phyloP scores from a whole-genome alignment of 1,140 invertebrate genomes.

The Octopus bimaculoides region DNA sequence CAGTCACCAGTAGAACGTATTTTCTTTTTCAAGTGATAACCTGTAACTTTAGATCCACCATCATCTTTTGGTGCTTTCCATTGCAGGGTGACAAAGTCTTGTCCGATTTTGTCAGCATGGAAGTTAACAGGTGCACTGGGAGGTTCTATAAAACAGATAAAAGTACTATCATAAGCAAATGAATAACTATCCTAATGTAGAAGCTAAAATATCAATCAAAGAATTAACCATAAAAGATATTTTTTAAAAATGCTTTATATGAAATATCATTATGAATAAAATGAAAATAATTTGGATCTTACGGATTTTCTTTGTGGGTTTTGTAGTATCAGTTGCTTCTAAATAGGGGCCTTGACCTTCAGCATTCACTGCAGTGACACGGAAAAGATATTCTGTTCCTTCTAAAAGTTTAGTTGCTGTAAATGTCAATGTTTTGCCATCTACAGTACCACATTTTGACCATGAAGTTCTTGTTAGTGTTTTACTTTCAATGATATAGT shows the following conservation, averaged over 20 bases:
- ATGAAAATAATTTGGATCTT: slow-evolving; percentile 50
- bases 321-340: slow-evolving; percentile 51
- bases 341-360: slow-evolving; percentile 92
- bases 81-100: slow-evolving; percentile 88
- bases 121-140: slow-evolving; percentile 90
- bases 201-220: too few relatives aligned
- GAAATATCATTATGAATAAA: neutral
- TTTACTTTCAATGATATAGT: slow-evolving; percentile 95
- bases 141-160: slow-evolving; percentile 68
- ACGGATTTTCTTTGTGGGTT: slow-evolving; percentile 64
- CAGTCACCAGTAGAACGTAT: slow-evolving; percentile 36
- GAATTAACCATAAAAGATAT: too few relatives aligned
- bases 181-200: too few relatives aligned
- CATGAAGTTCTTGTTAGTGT: slow-evolving; percentile 73
- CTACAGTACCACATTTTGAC: slow-evolving; percentile 78
- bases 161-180: slow-evolving; percentile 36
- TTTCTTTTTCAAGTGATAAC: slow-evolving; percentile 63
- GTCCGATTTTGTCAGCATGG: slow-evolving; percentile 87
- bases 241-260: too few relatives aligned
- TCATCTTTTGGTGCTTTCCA: slow-evolving; percentile 89
- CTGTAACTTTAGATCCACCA: slow-evolving; percentile 86
- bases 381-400: slow-evolving; percentile 90
- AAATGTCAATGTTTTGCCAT: slow-evolving; percentile 58
- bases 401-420: slow-evolving; percentile 56
- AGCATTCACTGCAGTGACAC: slow-evolving; percentile 95